Conservation (phyloP, 2,888 invertebrate species). For the Drosophila nr. perissopoda region DNA sequence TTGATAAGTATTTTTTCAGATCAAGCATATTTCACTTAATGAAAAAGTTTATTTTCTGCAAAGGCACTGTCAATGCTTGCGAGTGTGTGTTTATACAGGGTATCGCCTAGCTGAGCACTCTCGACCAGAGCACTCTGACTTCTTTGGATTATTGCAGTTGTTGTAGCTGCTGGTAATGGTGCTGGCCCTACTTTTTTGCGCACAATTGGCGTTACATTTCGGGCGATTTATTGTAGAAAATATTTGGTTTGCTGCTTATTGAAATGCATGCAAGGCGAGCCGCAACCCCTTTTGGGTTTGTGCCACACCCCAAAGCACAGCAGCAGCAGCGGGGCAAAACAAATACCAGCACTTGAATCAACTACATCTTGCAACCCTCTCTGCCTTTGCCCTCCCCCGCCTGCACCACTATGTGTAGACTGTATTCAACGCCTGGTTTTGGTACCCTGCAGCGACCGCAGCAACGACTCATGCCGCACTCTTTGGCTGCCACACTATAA, state of each 20-base stretch:
- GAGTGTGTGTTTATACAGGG: neutral
- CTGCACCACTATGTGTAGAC: neutral
- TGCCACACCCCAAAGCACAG: slow-evolving; percentile 7
- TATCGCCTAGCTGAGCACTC: neutral
- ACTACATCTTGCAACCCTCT: slow-evolving; percentile 29
- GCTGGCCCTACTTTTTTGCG: slow-evolving; percentile 29
- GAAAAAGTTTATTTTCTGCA: neutral
- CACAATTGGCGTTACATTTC: slow-evolving; percentile 57
- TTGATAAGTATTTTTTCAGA: neutral
- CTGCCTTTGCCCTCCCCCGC: no score
- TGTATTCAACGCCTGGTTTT: slow-evolving; percentile 1
- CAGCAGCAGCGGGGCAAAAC: slow-evolving; percentile 54
- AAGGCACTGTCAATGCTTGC: neutral
- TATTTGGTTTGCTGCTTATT: slow-evolving; percentile 68
- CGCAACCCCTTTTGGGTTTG: slow-evolving; percentile 29
- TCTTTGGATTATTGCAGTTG: neutral
- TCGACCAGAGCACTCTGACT: neutral
- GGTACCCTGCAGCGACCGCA: slow-evolving; percentile 68
- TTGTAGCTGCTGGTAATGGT: slow-evolving; percentile 4
- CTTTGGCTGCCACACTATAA: slow-evolving; percentile 77
- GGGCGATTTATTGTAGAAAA: slow-evolving; percentile 67
- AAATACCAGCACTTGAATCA: slow-evolving; percentile 59
- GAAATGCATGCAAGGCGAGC: slow-evolving; percentile 65
- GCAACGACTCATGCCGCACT: slow-evolving; percentile 65
- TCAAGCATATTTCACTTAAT: neutral